A percentile compares a stretch with the other conserved stretches of the same genome.
Evolutionary conservation across 2,888 invertebrate species (phyloP).

Genomic region (Rugalucina vietnamica): DNA sequence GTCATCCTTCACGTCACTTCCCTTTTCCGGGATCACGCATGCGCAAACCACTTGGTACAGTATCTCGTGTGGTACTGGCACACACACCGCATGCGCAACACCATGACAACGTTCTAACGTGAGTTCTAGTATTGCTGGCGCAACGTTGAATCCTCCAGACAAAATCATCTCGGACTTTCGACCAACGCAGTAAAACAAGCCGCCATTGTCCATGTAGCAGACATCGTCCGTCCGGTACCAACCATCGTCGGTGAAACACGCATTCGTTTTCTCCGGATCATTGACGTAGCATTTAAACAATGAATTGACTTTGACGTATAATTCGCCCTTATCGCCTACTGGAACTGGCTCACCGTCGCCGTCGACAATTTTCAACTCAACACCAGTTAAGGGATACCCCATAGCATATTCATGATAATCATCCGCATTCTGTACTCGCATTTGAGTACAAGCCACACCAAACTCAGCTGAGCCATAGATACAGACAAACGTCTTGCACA

Average conservation of each 20-base stretch:
- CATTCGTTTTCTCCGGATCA: slow-evolving; percentile 28
- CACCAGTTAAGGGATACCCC: not conserved
- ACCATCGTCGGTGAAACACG: slow-evolving; percentile 10
- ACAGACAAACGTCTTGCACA: not conserved
- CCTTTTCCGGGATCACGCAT: slow-evolving; percentile 27
- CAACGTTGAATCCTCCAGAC: slow-evolving; percentile 31
- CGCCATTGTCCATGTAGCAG: slow-evolving; percentile 33
- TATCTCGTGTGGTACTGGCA: slow-evolving; percentile 31
- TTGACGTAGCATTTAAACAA: slow-evolving; percentile 31
- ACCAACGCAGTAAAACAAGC: slow-evolving; percentile 25
- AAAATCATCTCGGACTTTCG: slow-evolving; percentile 43
- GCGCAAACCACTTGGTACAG: slow-evolving; percentile 38
- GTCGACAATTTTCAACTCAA: slow-evolving; percentile 46
- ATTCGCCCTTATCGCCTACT: slow-evolving; percentile 33
- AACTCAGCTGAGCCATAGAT: not conserved
- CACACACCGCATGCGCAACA: not conserved
- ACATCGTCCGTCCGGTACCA: slow-evolving; percentile 51
- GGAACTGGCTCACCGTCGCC: slow-evolving; percentile 24
- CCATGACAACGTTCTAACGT: not conserved
- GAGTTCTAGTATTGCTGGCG: not conserved
- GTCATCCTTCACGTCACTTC: slow-evolving; percentile 29
- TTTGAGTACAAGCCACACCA: not conserved
- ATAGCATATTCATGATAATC: not conserved
- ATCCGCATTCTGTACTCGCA: not conserved
- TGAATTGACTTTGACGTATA: slow-evolving; percentile 14